Percentiles rank a stretch among this genome's conserved stretches.
phyloP scores from a whole-genome alignment of 2,797 vertebrate genomes.

The Enoplosus armatus region DNA sequence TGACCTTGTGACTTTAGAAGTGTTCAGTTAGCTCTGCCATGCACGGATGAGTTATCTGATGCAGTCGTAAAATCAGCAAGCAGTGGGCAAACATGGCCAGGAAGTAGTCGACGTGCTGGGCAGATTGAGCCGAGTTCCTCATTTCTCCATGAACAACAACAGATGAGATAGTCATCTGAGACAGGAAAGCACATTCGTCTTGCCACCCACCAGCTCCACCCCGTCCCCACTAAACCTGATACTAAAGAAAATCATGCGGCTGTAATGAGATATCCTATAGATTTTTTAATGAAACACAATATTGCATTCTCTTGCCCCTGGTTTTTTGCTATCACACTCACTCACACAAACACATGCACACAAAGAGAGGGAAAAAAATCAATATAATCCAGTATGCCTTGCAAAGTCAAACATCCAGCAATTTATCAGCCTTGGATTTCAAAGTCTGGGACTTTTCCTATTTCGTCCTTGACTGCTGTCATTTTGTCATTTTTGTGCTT shows the following conservation, averaged over 20 bases:
- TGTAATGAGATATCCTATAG: slow-evolving; percentile 83
- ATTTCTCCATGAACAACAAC: slow-evolving; percentile 68
- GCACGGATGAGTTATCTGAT: slow-evolving; percentile 32
- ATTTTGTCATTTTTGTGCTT: slow-evolving; percentile 33
- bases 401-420: slow-evolving; percentile 78
- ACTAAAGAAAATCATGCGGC: slow-evolving; percentile 78
- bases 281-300: slow-evolving; percentile 84
- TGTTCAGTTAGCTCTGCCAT: not conserved
- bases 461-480: slow-evolving; percentile 70
- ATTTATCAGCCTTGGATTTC: slow-evolving; percentile 83
- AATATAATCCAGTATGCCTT: slow-evolving; percentile 77
- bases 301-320: slow-evolving; percentile 67
- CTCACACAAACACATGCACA: slow-evolving; percentile 58
- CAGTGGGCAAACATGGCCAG: slow-evolving; percentile 37
- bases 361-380: slow-evolving; percentile 71
- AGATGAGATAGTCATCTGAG: slow-evolving; percentile 76
- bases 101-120: slow-evolving; percentile 49
- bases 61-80: slow-evolving; percentile 21
- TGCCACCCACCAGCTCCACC: slow-evolving; percentile 62
- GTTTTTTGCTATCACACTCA: slow-evolving; percentile 62
- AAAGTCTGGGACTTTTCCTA: slow-evolving; percentile 69
- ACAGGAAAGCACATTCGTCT: slow-evolving; percentile 77
- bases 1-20: not conserved
- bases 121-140: slow-evolving; percentile 64
- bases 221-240: slow-evolving; percentile 51